Evolutionary conservation across 2,113 vertebrate species (phyloP), one percentile per base, ranked within the genome.

Genomic region (Scytalopus superciliaris): DNA sequence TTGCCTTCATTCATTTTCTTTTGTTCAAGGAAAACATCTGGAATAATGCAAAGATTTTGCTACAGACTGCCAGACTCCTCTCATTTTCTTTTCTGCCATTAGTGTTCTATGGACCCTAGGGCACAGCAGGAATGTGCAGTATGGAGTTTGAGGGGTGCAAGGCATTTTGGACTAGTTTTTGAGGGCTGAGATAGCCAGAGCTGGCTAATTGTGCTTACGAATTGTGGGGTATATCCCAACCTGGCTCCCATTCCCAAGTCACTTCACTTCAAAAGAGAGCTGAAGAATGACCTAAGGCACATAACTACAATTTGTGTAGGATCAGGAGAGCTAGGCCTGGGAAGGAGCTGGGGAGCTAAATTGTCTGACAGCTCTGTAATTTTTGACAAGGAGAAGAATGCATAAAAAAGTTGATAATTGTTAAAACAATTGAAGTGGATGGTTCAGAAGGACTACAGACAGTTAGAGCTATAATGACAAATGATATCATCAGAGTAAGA

Each of bases 241-340:
- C 19, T 75, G 50, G 4, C 30, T 85, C 22, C 8, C 5, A 1
- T 64, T 79, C 49, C 37, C 0, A 0, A 33, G 18, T 7, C 0
- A 2, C 23, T 63, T 87, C 31, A 40, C 23, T 92, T 79, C 14
- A 44, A 81, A 68, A 39, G 40, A 56, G 27, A 78, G 5, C 30
- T 53, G 55, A 53, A 59, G 55, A n/a, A 40, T 49, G 49, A 86
- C 67, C 63, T 52, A 4, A 52, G 49, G 57, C 62, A 42, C 5
- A 23, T 5, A 56, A 31, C 37, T 28, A 17, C 5, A 44, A 11
- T 39, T 52, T 40, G 23, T 47, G 2, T 55, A 25, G 39, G 35
- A 55, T 53, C n/a, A 56, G 67, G 52, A 12, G 7, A 62, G 37
- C 15, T 7, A 7, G 17, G 14, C 17, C n/a, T 49, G 22, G 31